A percentile compares a stretch with the other conserved stretches of the same genome.
Conservation (phyloP, 2,797 vertebrate species). For the Antrozous pallidus region DNA sequence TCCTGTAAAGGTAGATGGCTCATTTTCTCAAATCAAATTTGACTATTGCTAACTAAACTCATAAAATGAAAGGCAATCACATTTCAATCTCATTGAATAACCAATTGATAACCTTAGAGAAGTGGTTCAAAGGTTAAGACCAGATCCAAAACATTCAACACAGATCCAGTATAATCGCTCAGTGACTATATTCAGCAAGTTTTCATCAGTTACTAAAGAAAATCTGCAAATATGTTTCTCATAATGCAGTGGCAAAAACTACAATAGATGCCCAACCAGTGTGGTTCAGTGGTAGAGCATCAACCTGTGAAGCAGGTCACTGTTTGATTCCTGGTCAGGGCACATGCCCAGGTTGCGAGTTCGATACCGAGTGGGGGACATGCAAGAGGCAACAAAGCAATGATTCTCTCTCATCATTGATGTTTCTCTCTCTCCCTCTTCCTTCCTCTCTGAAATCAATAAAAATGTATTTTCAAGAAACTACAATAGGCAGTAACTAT, state of each 20-base stretch:
- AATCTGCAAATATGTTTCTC: conserved; percentile 1
- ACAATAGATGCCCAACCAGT: too few relatives aligned
- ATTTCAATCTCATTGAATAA: conserved; percentile 16
- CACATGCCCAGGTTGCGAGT: too few relatives aligned
- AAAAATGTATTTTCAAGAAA: too few relatives aligned
- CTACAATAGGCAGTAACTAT: neutral
- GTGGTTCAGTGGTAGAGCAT: too few relatives aligned
- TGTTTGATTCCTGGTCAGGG: too few relatives aligned
- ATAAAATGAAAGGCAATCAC: conserved; percentile 20
- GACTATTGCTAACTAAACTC: neutral
- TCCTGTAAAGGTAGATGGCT: neutral
- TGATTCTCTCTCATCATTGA: too few relatives aligned
- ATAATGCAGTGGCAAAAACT: neutral
- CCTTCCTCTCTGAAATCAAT: too few relatives aligned
- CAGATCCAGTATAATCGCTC: neutral
- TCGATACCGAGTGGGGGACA: too few relatives aligned
- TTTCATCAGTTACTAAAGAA: conserved; percentile 34
- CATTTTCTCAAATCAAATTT: conserved; percentile 32
- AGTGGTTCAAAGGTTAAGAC: conserved; percentile 34
- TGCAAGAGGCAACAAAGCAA: too few relatives aligned
- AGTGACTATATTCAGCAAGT: neutral
- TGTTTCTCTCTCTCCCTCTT: too few relatives aligned
- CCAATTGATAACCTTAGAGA: neutral
- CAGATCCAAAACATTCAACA: neutral
- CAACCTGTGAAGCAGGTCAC: too few relatives aligned